Evolutionary conservation across 2,113 vertebrate genomes (phyloP), one percentile per base, ranked within the genome.

Genomic region (Pachyramphus minor): DNA sequence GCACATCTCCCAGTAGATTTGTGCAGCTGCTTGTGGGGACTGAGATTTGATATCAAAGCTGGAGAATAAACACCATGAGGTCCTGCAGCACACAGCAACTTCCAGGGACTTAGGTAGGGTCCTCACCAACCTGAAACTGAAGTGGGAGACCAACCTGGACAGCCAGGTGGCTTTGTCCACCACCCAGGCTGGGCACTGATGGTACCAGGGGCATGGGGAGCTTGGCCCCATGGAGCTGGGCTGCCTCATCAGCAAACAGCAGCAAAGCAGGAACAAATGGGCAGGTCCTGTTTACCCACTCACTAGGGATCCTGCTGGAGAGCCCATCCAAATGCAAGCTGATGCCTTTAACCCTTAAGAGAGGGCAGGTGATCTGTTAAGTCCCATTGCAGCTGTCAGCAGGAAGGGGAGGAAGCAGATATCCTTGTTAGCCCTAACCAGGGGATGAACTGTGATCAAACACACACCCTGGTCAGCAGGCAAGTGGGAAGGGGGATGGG

Each of bases 131-230:
- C 28, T 58, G 71, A 58, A 73, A 42, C 5, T 3, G 5, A 78
- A 8, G 39, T 53, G 50, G 50, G 11, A 66, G 8, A 42, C 18
- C 66, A 47, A 12, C 24, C 18, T 59, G 33, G 50, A 14, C 45
- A 68, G 25, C 1, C 1, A 73, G 30, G 17, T 33, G 25, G 39
- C n/a, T 31, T 49, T 28, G 6, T 41, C 53, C 53, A 62, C 28
- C 1, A 4, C 44, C 12, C 39, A 41, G 24, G 66, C 31, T 63
- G 41, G 25, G n/a, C 35, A 17, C 45, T 67, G 18, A 22, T 22
- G 12, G 10, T 3, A 1, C 5, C 2, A 9, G 33, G 6, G 15
- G 1, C 14, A 11, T 4, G 9, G 12, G 41, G 45, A 55, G 2
- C n/a, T 55, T 12, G 28, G 44, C 24, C 39, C 20, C 2, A 0